Conservation (phyloP, 2,113 vertebrate genomes). For the Murina feae region DNA sequence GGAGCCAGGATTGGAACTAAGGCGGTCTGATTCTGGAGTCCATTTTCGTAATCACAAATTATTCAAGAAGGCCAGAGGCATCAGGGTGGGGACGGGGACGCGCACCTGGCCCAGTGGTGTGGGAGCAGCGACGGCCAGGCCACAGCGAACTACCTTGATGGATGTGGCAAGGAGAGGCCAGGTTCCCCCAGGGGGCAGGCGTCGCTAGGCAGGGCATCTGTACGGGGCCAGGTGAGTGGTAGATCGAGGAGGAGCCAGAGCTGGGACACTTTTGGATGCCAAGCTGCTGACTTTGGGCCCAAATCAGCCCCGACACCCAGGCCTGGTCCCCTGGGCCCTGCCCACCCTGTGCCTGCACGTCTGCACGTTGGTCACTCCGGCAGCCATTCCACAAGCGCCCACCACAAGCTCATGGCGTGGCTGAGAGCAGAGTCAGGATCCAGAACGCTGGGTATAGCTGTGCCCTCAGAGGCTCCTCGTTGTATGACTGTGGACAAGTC, state of each 20-base stretch:
- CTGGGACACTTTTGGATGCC: background rate
- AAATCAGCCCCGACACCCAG: background rate
- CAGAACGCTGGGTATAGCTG: background rate
- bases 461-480: background rate
- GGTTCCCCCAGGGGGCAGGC: background rate
- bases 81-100: background rate
- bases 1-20: background rate
- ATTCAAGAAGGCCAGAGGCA: background rate
- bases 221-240: background rate
- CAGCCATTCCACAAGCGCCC: background rate
- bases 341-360: fast-evolving
- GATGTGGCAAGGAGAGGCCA: background rate
- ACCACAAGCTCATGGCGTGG: fast-evolving
- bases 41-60: background rate
- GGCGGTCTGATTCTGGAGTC: background rate
- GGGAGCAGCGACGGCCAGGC: background rate
- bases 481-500: background rate
- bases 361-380: fast-evolving
- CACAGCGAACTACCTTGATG: background rate
- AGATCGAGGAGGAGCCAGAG: background rate
- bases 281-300: conserved; percentile 2
- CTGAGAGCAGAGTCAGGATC: background rate
- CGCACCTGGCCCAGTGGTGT: background rate
- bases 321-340: no score
- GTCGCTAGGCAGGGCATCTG: background rate